These are phyloP conservation scores for Sarcophaga rosellei DNA, from an alignment of 2,888 invertebrate genomes.

Conservation along the genomic window DNA sequence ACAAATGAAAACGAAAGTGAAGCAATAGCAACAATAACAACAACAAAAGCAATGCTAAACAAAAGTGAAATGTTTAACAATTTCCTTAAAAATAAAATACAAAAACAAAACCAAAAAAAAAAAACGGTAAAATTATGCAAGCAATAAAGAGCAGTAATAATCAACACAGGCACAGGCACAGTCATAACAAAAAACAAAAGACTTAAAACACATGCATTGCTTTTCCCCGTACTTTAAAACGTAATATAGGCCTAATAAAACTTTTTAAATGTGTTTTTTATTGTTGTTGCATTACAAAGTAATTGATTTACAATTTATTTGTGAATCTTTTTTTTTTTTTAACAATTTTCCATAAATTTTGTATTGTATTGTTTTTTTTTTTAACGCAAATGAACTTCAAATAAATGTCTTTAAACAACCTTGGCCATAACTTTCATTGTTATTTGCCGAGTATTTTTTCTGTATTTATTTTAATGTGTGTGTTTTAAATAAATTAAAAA, in stretches of 20 bases:
- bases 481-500: constrained; percentile 5
- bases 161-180: neutral
- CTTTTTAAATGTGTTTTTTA: constrained; percentile 1
- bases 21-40: constrained; percentile 27
- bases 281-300: neutral
- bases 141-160: constrained; percentile 24
- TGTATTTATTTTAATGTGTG: neutral
- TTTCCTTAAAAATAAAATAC: constrained; percentile 54
- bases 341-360: neutral
- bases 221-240: neutral
- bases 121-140: constrained; percentile 56
- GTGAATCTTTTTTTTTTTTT: neutral
- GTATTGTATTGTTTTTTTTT: neutral
- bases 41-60: constrained; percentile 6
- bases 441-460: neutral
- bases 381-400: constrained; percentile 24
- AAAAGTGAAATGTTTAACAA: constrained; percentile 67
- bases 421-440: constrained; percentile 66
- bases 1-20: constrained; percentile 62
- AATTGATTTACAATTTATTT: neutral
- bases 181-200: constrained; percentile 53
- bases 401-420: constrained; percentile 42
- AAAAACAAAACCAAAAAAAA: constrained; percentile 10
- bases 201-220: constrained; percentile 58
- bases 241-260: neutral